These are phyloP conservation scores for Octopus sinensis DNA, from an alignment of 1,140 invertebrate genomes.

Conservation along the genomic window DNA sequence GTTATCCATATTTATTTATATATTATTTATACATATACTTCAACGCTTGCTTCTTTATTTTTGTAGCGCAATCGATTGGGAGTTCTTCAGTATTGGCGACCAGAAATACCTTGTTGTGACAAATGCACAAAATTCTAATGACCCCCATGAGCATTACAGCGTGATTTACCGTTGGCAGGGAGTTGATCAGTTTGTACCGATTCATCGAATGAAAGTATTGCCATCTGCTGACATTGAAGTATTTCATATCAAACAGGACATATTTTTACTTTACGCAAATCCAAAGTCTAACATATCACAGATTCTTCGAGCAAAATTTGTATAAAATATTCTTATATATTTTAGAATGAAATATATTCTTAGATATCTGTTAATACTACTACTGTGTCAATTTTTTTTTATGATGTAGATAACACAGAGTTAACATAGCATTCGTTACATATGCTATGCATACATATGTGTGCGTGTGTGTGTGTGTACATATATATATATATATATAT, in stretches of 20 bases:
- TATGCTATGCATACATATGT: background rate
- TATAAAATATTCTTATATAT: slow-evolving; percentile 17
- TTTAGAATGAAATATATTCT: too few relatives aligned
- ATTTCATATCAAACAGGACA: slow-evolving; percentile 37
- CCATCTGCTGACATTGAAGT: slow-evolving; percentile 52
- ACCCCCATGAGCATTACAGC: slow-evolving; percentile 32
- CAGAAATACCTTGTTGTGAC: slow-evolving; percentile 52
- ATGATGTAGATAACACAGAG: too few relatives aligned
- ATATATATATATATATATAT: background rate
- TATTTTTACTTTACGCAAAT: slow-evolving; percentile 50
- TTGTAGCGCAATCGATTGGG: slow-evolving; percentile 54
- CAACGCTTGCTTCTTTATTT: slow-evolving; percentile 11
- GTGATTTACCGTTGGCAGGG: slow-evolving; percentile 54
- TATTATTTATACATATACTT: too few relatives aligned
- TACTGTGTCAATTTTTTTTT: too few relatives aligned
- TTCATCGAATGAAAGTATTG: slow-evolving; percentile 43
- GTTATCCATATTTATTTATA: too few relatives aligned
- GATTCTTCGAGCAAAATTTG: slow-evolving; percentile 44
- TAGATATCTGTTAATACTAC: too few relatives aligned
- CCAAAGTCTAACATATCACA: slow-evolving; percentile 44
- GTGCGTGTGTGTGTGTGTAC: background rate
- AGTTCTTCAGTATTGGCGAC: slow-evolving; percentile 46
- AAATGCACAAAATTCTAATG: slow-evolving; percentile 48
- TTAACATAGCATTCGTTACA: background rate
- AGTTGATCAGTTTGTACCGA: slow-evolving; percentile 51